Evolutionary conservation across 2,888 invertebrate genomes (phyloP), one percentile per base, ranked within the genome.

Genomic region (Tachina fera): DNA sequence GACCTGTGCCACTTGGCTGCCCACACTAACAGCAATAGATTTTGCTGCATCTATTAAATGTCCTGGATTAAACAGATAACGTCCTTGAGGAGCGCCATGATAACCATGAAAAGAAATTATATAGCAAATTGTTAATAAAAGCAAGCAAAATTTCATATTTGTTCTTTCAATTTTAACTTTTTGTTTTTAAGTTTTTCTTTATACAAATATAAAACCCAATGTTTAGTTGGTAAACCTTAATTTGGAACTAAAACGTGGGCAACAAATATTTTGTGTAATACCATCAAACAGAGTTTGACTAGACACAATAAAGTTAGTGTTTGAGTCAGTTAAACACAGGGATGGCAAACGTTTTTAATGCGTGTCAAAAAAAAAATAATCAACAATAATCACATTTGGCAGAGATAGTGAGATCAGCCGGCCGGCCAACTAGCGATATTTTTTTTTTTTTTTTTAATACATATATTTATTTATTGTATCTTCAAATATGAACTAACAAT

Each of bases 31-130:
- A 8, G 68, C 47, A 47, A 77, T 41, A 22, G 67, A 51, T 61
- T 10, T 14, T 3, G 67, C 80, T 13, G 84, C 80, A 16, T 72
- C 16, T 9, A 80, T 19, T 31, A 82, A 39, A 58, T 82, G 75
- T 10, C 0, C 19, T 0, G 61, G 56, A 53, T 71, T 82, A 16
- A 82, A 49, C 4, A 63, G n/a, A 49, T 76, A 65, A 41, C 70
- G 82, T 9, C 4, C 22, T 49, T 76, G 68, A 3, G 22, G 8
- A 14, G 8, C 58, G 4, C 22, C 5, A 8, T 43, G 14, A 49
- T 58, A 45, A 1, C n/a, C n/a, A 14, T 63, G 14, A 31, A 63
- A 16, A 4, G 43, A 16, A 22, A 58, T 14, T n/a, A 19, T 31
- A 31, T 9, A 56, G 5, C 56, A 47, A 47, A 65, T 56, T 47